Evolutionary conservation across 2,888 invertebrate species (phyloP).

Genomic region (Acrobasis suavella): DNA sequence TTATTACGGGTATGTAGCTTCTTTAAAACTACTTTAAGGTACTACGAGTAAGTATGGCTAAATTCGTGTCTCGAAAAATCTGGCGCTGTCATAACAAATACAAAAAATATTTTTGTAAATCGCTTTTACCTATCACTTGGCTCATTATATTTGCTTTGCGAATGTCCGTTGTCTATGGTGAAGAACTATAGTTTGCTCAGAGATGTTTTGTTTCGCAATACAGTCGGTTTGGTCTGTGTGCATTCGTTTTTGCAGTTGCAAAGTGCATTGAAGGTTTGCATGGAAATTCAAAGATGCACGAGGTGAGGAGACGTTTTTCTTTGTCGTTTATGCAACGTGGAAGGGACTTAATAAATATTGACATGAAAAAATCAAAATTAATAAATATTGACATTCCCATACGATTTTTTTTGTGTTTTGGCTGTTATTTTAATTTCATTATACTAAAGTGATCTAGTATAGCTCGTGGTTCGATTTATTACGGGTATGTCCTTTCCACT

Average conservation of each 20-base stretch:
- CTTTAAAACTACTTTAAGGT: too few species aligned
- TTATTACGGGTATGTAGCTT: too few species aligned
- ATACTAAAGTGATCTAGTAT: too few species aligned
- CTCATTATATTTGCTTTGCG: background rate
- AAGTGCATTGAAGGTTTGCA: constrained; percentile 14
- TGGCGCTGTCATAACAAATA: background rate
- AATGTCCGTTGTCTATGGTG: constrained; percentile 4
- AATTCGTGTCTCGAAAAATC: too few species aligned
- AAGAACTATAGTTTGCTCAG: constrained; percentile 7
- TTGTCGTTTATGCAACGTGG: background rate
- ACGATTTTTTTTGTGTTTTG: too few species aligned
- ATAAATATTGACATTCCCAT: too few species aligned
- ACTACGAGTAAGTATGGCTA: too few species aligned
- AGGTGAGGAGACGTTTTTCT: background rate
- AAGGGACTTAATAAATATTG: too few species aligned
- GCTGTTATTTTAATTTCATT: too few species aligned
- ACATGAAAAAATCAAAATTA: too few species aligned
- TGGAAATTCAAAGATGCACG: background rate
- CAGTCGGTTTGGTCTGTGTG: constrained; percentile 5
- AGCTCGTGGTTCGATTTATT: too few species aligned
- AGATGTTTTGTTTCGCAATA: constrained; percentile 2
- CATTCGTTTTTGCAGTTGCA: constrained; percentile 20
- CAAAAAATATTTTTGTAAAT: background rate
- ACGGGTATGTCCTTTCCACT: background rate
- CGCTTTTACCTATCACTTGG: background rate